A percentile compares a stretch with the other conserved stretches of the same genome.
Conservation (phyloP, 2,888 invertebrate genomes). For the Scelioninae gen. 2 region DNA sequence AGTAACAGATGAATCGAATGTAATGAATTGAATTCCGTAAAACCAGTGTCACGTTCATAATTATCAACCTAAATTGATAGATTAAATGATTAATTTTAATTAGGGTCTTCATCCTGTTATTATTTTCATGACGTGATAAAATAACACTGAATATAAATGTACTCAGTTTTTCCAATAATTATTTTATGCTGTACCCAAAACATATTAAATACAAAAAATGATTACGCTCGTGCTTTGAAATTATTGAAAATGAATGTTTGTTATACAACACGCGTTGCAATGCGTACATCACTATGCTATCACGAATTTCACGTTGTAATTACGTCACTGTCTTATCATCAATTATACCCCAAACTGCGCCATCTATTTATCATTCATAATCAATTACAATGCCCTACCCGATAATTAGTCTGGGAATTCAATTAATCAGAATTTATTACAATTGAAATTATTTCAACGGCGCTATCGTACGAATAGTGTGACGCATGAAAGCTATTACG, state of each 20-base stretch:
- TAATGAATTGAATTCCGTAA: no score
- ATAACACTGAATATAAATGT: no score
- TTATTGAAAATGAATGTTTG: slow-evolving; percentile 11
- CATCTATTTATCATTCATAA: slow-evolving; percentile 51
- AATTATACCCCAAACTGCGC: slow-evolving; percentile 44
- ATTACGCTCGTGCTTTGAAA: no score
- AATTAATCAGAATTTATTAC: slow-evolving; percentile 36
- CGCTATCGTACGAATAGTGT: not conserved
- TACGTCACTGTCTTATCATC: slow-evolving; percentile 48
- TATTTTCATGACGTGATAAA: no score
- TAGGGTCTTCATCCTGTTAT: no score
- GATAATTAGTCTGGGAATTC: slow-evolving; percentile 43
- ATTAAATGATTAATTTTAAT: no score
- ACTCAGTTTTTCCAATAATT: no score
- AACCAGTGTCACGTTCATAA: no score
- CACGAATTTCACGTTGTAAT: slow-evolving; percentile 37
- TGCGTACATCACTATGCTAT: slow-evolving; percentile 30
- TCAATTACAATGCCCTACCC: slow-evolving; percentile 34
- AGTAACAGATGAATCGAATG: no score
- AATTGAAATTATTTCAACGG: slow-evolving; percentile 11
- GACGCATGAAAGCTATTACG: not conserved
- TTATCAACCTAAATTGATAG: no score
- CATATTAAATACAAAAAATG: not conserved
- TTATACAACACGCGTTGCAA: not conserved
- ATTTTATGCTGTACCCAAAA: no score